phyloP scores from a whole-genome alignment of 2,113 vertebrate genomes.

The Naja naja region DNA sequence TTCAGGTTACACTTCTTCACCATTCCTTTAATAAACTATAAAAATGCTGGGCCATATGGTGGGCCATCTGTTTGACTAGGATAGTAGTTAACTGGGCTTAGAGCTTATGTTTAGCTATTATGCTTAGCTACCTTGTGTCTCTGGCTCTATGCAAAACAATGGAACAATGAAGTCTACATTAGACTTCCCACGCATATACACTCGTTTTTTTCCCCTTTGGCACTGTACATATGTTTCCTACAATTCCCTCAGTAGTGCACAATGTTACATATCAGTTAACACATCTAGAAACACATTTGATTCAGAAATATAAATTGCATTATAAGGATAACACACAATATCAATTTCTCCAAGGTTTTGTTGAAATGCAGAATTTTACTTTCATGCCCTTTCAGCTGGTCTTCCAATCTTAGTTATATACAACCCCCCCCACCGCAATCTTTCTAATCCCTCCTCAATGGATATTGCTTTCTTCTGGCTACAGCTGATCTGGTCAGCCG shows the following conservation, averaged over 20 bases:
- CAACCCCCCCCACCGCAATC: not conserved
- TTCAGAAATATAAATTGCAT: constrained; percentile 2
- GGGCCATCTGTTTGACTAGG: not conserved
- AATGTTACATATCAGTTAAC: not conserved
- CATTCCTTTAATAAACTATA: not conserved
- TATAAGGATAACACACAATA: not conserved
- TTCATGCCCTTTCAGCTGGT: fast-evolving
- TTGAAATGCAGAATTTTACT: constrained; percentile 6
- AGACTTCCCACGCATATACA: not conserved
- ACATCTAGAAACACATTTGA: not conserved
- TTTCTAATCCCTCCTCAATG: constrained; percentile 10
- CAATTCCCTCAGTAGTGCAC: not conserved
- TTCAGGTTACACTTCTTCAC: not conserved
- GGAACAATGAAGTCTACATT: not conserved
- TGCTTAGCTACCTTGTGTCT: not conserved
- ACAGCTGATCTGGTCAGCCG: constrained; percentile 48
- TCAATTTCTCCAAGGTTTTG: not conserved
- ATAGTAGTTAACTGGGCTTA: not conserved
- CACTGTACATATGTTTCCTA: not conserved
- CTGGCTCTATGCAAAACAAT: not conserved
- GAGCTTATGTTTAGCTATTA: not conserved
- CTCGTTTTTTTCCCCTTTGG: not conserved
- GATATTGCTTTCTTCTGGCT: constrained; percentile 17
- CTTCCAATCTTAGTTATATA: not conserved
- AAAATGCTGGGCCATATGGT: not conserved